A percentile compares a stretch with the other conserved stretches of the same genome.
phyloP scores from a whole-genome alignment of 2,797 vertebrate species.

The Periophthalmus magnuspinnatus region DNA sequence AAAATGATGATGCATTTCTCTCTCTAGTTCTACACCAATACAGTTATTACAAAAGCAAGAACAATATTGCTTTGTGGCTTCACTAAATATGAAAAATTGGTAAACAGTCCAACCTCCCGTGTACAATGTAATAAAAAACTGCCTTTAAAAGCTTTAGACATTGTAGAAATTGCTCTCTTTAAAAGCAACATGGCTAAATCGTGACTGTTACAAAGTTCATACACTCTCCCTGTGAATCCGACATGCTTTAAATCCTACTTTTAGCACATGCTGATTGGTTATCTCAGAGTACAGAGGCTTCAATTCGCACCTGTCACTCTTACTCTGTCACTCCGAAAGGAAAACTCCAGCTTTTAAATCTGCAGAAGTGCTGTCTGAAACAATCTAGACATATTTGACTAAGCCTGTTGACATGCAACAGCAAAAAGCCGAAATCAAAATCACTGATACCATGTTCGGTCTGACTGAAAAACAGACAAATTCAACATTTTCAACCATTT shows the following conservation, averaged over 20 bases:
- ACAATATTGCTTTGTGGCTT: no score
- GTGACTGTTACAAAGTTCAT: no score
- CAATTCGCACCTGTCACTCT: slow-evolving; percentile 56
- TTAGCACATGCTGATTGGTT: slow-evolving; percentile 7
- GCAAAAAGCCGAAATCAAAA: slow-evolving; percentile 12
- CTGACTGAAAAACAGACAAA: slow-evolving; percentile 21
- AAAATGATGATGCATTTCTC: no score
- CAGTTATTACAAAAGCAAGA: no score
- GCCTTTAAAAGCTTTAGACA: background rate
- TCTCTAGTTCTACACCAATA: no score
- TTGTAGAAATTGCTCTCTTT: background rate
- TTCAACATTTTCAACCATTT: slow-evolving; percentile 15
- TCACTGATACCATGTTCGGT: slow-evolving; percentile 40
- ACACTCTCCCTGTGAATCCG: background rate
- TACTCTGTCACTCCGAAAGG: background rate
- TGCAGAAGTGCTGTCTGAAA: slow-evolving; percentile 28
- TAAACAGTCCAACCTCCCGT: no score
- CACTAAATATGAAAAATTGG: no score
- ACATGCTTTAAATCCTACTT: background rate
- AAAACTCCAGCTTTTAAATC: slow-evolving; percentile 19
- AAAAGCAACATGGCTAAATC: no score
- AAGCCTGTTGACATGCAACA: slow-evolving; percentile 7
- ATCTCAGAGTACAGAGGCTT: slow-evolving; percentile 14
- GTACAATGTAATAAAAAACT: background rate
- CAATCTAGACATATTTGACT: slow-evolving; percentile 31